Evolutionary conservation across 2,888 invertebrate species (phyloP).

Genomic region (Hetaerina titia): DNA sequence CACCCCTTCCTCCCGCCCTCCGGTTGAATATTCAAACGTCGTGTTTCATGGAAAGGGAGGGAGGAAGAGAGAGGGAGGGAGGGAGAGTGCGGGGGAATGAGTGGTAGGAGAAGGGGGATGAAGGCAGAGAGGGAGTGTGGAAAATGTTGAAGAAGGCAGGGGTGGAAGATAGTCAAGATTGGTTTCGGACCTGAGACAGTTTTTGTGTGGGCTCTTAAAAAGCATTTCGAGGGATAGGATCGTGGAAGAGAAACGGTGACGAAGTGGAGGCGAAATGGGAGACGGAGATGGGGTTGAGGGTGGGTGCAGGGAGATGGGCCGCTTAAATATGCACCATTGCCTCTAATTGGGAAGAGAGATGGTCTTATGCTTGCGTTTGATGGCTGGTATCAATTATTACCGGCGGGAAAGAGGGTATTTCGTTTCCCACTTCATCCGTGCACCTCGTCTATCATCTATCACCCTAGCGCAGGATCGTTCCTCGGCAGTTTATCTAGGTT

Average conservation of each 20-base stretch:
- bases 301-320: background rate
- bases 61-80: too few relatives aligned
- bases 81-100: background rate
- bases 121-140: background rate
- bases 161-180: background rate
- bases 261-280: background rate
- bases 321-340: slow-evolving; percentile 17
- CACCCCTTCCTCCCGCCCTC: background rate
- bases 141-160: background rate
- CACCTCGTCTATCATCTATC: background rate
- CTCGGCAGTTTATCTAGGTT: too few relatives aligned
- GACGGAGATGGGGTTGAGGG: background rate
- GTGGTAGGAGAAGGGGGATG: background rate
- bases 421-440: too few relatives aligned
- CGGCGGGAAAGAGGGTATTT: background rate
- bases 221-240: background rate
- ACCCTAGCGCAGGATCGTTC: background rate
- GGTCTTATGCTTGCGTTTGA: background rate
- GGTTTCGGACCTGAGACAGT: slow-evolving; percentile 17
- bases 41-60: background rate
- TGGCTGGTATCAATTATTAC: background rate
- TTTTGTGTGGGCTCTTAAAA: slow-evolving; percentile 30
- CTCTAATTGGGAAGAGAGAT: background rate
- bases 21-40: slow-evolving; percentile 18
- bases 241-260: background rate